Evolutionary conservation across 2,888 invertebrate species (phyloP).

Genomic region (Strigamia maritima): DNA sequence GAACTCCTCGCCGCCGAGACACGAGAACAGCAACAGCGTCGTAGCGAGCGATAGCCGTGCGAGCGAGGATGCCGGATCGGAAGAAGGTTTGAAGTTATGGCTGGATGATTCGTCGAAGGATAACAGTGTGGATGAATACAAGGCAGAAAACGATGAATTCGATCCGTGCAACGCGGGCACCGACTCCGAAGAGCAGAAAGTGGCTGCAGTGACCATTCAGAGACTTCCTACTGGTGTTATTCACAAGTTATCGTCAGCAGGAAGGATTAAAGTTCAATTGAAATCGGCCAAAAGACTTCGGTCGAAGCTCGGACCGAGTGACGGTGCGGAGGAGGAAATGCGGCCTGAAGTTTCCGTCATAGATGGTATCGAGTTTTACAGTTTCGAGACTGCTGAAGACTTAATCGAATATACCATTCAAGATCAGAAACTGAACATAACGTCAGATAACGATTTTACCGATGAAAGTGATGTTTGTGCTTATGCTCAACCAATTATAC

Average conservation of each 20-base stretch:
- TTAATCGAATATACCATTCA: conserved; percentile 41
- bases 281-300: not conserved
- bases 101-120: conserved; percentile 29
- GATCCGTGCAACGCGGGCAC: not conserved
- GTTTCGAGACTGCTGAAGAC: conserved; percentile 44
- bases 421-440: conserved; percentile 1
- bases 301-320: not conserved
- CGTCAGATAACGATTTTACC: not conserved
- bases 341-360: conserved; percentile 44
- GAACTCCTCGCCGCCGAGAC: not conserved
- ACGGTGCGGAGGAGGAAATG: not conserved
- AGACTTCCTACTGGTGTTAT: conserved; percentile 1
- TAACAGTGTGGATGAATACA: not conserved
- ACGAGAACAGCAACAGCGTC: not conserved
- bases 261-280: conserved; percentile 3
- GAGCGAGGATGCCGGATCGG: conserved; percentile 34
- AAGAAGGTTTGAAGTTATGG: conserved; percentile 37
- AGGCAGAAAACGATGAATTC: not conserved
- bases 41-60: not conserved
- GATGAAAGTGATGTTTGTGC: conserved; percentile 8
- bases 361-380: conserved; percentile 45
- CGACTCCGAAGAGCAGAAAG: not conserved
- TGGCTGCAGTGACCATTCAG: not conserved
- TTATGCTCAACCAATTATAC: conserved; percentile 38
- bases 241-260: not conserved